These are phyloP conservation scores for Sebastiscus tertius DNA, from an alignment of 2,797 vertebrate genomes.

Conservation along the genomic window DNA sequence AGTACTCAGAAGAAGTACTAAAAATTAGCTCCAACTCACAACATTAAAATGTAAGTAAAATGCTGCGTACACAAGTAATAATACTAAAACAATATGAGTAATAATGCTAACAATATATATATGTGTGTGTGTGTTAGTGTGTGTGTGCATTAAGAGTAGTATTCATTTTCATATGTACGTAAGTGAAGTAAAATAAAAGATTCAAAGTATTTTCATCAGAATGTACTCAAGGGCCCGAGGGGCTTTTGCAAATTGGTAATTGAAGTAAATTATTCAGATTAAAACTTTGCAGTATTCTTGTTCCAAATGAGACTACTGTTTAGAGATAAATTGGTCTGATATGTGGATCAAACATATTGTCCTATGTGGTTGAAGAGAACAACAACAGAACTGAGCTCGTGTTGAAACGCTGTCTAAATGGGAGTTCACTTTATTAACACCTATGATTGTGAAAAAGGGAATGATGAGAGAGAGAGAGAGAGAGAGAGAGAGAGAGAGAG, in stretches of 20 bases:
- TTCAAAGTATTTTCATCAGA: background rate
- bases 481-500: constrained; percentile 35
- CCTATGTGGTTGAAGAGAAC: background rate
- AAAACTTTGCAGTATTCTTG: background rate
- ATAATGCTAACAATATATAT: background rate
- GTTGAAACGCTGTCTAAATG: constrained; percentile 20
- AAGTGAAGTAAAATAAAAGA: background rate
- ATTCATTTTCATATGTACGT: background rate
- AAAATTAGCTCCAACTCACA: background rate
- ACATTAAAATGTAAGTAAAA: background rate
- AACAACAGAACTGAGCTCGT: background rate
- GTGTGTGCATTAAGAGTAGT: background rate
- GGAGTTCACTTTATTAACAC: constrained; percentile 61
- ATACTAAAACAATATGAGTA: background rate
- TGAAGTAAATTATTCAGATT: background rate
- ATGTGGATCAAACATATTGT: background rate
- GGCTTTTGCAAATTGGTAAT: background rate
- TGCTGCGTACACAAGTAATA: background rate
- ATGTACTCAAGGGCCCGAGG: background rate
- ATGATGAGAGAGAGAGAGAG: constrained; percentile 38
- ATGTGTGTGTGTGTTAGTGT: too few relatives aligned
- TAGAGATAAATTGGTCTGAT: background rate
- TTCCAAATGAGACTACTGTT: background rate
- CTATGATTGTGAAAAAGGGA: constrained; percentile 40
- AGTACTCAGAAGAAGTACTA: background rate